Percentiles rank a stretch among this genome's conserved stretches.
Evolutionary conservation across 2,797 vertebrate species (phyloP).

Genomic region (Falco peregrinus): DNA sequence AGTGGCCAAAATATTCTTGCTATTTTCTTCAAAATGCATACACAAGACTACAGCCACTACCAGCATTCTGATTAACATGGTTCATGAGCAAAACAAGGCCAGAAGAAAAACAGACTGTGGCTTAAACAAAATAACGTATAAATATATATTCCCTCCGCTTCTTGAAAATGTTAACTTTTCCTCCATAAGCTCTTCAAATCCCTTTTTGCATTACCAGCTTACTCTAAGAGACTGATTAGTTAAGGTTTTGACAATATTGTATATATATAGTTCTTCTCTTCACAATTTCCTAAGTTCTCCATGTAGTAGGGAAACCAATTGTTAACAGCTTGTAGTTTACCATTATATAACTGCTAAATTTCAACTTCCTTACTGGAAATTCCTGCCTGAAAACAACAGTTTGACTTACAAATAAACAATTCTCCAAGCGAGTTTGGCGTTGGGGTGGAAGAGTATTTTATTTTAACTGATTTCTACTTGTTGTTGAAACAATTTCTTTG

Average conservation of each 20-base stretch:
- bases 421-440: background rate
- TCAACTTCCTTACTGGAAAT: background rate
- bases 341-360: background rate
- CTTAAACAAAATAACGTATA: background rate
- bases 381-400: background rate
- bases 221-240: background rate
- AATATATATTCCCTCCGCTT: background rate
- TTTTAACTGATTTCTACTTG: background rate
- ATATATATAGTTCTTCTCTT: background rate
- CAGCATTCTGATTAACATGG: background rate
- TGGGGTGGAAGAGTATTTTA: background rate
- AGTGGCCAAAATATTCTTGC: background rate
- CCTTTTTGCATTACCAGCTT: background rate
- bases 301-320: background rate
- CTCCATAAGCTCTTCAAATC: background rate
- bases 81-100: background rate
- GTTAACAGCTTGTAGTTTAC: background rate
- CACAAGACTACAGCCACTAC: background rate
- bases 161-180: background rate
- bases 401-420: background rate
- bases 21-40: background rate
- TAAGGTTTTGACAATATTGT: background rate
- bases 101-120: background rate
- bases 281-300: background rate
- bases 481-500: background rate